Evolutionary conservation across 2,797 vertebrate genomes (phyloP).

Genomic region (Euphonia xanthogaster): DNA sequence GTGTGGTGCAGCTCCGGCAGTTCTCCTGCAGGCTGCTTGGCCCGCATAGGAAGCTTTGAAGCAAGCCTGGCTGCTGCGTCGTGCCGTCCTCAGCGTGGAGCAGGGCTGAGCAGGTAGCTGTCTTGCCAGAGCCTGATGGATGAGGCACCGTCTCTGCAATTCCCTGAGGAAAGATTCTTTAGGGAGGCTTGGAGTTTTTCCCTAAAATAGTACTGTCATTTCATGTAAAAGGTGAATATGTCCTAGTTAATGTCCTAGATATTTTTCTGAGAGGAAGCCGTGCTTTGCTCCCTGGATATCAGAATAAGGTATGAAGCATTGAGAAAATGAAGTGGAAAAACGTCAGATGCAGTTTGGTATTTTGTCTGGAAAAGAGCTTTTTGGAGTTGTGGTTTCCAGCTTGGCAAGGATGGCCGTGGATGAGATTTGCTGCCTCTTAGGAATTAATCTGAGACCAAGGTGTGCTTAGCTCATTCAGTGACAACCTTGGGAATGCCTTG

Average conservation of each 20-base stretch:
- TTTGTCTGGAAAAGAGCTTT: neutral
- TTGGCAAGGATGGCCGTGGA: neutral
- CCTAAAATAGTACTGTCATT: slow-evolving; percentile 19
- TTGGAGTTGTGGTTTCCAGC: neutral
- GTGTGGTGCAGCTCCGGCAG: neutral
- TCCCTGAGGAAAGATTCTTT: slow-evolving; percentile 10
- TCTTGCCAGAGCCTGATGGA: neutral
- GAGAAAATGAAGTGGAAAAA: neutral
- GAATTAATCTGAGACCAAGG: neutral
- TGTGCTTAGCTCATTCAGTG: neutral
- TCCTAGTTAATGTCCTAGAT: slow-evolving; percentile 59
- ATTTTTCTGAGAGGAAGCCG: neutral
- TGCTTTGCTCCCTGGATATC: neutral
- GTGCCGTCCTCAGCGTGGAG: rapidly evolving
- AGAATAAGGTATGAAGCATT: neutral
- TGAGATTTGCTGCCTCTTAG: neutral
- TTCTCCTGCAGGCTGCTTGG: neutral
- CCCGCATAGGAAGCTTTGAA: neutral
- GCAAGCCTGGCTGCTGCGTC: neutral
- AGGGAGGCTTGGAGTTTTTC: neutral
- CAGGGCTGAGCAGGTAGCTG: neutral
- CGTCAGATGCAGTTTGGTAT: neutral
- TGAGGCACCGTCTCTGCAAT: neutral
- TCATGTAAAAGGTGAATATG: slow-evolving; percentile 1
- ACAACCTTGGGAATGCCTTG: neutral